These are phyloP conservation scores for Cichladusa arquata DNA, from an alignment of 2,113 vertebrate genomes.

Conservation along the genomic window DNA sequence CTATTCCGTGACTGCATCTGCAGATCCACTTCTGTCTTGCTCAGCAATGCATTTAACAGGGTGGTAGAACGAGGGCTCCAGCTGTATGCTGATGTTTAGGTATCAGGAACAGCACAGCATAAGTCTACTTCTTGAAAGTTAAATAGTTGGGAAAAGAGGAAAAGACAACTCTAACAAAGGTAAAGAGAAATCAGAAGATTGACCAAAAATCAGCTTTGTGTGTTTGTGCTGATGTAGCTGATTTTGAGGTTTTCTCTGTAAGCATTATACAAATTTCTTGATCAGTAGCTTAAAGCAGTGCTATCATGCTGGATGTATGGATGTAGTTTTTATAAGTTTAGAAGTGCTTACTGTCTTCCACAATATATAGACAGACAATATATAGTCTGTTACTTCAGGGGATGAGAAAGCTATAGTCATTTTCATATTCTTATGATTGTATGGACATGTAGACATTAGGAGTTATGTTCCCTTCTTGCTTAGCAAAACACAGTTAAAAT, in stretches of 20 bases:
- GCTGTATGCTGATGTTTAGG: background rate
- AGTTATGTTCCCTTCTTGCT: background rate
- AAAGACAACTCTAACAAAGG: background rate
- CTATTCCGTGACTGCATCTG: background rate
- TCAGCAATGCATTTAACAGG: background rate
- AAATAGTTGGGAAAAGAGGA: background rate
- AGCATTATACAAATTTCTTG: background rate
- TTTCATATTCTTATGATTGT: background rate
- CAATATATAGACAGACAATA: background rate
- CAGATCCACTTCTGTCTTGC: background rate
- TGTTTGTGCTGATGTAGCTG: background rate
- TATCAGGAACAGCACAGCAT: background rate
- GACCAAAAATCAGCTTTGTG: background rate
- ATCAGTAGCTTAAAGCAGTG: background rate
- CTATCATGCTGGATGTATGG: background rate
- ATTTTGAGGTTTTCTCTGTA: background rate
- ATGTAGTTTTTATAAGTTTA: background rate
- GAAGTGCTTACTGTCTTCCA: background rate
- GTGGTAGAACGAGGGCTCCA: background rate
- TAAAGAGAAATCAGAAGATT: background rate
- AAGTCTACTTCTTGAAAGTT: background rate
- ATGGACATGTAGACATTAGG: background rate
- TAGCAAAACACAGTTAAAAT: background rate
- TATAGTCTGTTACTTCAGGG: background rate
- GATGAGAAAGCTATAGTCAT: background rate